phyloP scores from a whole-genome alignment of 2,888 invertebrate genomes.

The Leistus spinibarbis region DNA sequence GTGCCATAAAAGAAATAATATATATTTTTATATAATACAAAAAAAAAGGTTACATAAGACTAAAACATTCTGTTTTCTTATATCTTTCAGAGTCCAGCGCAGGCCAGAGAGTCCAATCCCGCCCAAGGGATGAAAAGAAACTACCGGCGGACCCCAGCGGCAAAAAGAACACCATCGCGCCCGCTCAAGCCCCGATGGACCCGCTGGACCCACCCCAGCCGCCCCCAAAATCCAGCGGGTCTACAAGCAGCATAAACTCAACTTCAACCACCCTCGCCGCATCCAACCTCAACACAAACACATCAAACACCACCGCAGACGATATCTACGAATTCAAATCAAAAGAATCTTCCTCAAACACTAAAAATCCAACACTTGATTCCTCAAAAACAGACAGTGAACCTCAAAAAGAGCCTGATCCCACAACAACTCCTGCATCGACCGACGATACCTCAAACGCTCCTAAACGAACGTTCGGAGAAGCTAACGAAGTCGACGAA shows the following conservation, averaged over 20 bases:
- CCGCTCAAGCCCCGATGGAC: constrained; percentile 52
- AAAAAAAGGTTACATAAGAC: too few species aligned
- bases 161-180: constrained; percentile 44
- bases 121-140: constrained; percentile 66
- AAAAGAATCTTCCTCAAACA: constrained; percentile 57
- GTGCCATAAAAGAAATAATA: too few species aligned
- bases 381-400: neutral
- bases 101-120: constrained; percentile 54
- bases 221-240: neutral
- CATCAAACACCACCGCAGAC: constrained; percentile 47
- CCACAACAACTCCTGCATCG: neutral
- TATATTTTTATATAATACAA: neutral
- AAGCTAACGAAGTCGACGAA: constrained; percentile 61
- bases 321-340: constrained; percentile 67
- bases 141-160: constrained; percentile 46
- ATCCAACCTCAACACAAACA: constrained; percentile 41
- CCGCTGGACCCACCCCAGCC: constrained; percentile 43
- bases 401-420: neutral
- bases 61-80: neutral
- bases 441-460: constrained; percentile 47
- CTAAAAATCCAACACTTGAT: constrained; percentile 46
- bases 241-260: constrained; percentile 40
- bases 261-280: constrained; percentile 42
- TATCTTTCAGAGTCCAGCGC: constrained; percentile 57
- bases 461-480: constrained; percentile 60